Conservation (phyloP, 2,113 vertebrate species). For the Mustelus asterias region DNA sequence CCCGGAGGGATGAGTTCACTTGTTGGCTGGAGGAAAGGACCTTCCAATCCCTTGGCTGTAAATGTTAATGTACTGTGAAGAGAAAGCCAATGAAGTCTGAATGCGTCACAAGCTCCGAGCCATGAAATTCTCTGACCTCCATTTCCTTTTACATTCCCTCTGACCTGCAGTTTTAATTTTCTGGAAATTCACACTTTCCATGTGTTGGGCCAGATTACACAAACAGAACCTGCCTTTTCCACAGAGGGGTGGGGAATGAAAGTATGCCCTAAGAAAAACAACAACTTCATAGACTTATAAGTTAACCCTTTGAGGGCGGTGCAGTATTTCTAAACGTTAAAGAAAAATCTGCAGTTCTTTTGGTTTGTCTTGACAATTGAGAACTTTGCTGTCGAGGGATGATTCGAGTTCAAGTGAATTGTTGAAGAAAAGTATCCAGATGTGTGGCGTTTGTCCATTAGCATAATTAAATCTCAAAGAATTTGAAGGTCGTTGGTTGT, state of each 20-base stretch:
- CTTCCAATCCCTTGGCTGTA: constrained; percentile 46
- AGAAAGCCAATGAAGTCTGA: constrained; percentile 54
- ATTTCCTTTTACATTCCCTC: constrained; percentile 47
- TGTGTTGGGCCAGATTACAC: constrained; percentile 55
- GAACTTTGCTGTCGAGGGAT: not conserved
- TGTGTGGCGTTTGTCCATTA: not conserved
- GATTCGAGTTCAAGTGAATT: not conserved
- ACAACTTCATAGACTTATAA: not conserved
- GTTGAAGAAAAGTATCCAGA: not conserved
- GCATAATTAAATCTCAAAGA: not conserved
- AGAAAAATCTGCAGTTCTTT: not conserved
- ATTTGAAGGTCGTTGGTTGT: not conserved
- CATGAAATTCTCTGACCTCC: constrained; percentile 50
- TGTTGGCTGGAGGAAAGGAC: constrained; percentile 51
- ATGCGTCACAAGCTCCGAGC: constrained; percentile 61
- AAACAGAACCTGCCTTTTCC: constrained; percentile 49
- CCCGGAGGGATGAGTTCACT: constrained; percentile 60
- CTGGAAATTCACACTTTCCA: constrained; percentile 63
- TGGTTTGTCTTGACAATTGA: not conserved
- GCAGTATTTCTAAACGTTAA: not conserved
- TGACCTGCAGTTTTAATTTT: constrained; percentile 52
- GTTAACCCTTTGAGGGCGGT: not conserved
- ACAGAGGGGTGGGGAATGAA: constrained; percentile 11
- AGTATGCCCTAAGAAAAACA: not conserved
- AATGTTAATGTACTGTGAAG: constrained; percentile 48